Conservation (phyloP, 2,113 vertebrate genomes). For the Oophaga pumilio region DNA sequence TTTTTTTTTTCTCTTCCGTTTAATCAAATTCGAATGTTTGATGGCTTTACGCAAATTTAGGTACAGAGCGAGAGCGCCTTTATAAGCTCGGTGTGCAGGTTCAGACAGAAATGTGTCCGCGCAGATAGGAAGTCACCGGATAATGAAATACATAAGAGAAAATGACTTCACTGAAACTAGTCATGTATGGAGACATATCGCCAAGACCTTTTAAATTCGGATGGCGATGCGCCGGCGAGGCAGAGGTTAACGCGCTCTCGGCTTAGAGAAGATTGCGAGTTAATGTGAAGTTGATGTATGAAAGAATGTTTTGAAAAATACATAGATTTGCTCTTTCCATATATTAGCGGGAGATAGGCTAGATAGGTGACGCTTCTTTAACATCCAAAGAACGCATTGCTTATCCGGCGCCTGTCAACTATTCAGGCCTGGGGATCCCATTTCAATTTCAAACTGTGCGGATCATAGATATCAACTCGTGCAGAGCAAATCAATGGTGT, state of each 20-base stretch:
- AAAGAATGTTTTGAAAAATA: neutral
- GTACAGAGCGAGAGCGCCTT: constrained; percentile 63
- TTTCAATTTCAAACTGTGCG: neutral
- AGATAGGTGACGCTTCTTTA: neutral
- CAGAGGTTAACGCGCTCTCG: constrained; percentile 1
- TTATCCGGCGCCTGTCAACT: neutral
- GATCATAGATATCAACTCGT: neutral
- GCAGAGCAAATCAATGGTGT: neutral
- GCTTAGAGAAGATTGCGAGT: neutral
- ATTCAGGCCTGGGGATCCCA: neutral
- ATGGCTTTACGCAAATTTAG: constrained; percentile 66
- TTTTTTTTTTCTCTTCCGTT: constrained; percentile 63
- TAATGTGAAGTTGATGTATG: neutral
- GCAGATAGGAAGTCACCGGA: constrained; percentile 60
- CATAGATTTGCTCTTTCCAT: neutral
- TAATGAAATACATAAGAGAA: constrained; percentile 63
- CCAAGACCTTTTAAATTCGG: neutral
- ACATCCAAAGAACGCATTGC: neutral
- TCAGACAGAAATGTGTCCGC: constrained; percentile 61
- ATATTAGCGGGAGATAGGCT: neutral
- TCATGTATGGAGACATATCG: constrained; percentile 21
- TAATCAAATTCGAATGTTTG: constrained; percentile 76
- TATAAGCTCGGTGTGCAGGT: constrained; percentile 68
- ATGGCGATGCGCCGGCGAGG: neutral
- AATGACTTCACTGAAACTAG: constrained; percentile 60